Percentiles rank a stretch among this genome's conserved stretches.
phyloP scores from a whole-genome alignment of 2,888 invertebrate species.

The Spialia ferax region DNA sequence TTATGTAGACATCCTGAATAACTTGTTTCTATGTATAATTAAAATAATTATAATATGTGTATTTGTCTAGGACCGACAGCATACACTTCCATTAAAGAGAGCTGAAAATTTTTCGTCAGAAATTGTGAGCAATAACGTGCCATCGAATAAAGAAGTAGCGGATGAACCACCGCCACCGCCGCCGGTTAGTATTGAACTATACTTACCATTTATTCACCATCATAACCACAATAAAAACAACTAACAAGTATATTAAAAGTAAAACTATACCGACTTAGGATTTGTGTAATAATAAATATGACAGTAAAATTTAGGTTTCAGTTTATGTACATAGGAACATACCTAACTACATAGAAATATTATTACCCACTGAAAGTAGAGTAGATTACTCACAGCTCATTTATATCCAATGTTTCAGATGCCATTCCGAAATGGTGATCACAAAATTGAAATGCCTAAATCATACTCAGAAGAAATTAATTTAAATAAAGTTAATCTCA shows the following conservation, averaged over 20 bases:
- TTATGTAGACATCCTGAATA: no score
- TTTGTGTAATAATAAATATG: no score
- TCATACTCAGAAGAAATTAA: slow-evolving; percentile 53
- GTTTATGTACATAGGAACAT: no score
- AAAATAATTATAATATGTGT: slow-evolving; percentile 21
- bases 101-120: slow-evolving; percentile 52
- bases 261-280: no score
- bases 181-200: slow-evolving; percentile 75
- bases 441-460: slow-evolving; percentile 63
- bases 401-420: slow-evolving; percentile 62
- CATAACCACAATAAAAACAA: no score
- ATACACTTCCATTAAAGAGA: slow-evolving; percentile 67
- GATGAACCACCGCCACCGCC: slow-evolving; percentile 87
- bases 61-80: slow-evolving; percentile 71
- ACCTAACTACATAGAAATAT: no score
- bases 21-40: no score
- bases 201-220: not conserved
- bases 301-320: no score
- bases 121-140: slow-evolving; percentile 51
- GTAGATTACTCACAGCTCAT: not conserved
- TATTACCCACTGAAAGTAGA: no score
- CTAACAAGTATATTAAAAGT: no score
- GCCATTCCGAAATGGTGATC: slow-evolving; percentile 65
- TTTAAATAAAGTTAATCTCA: slow-evolving; percentile 59
- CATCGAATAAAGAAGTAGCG: slow-evolving; percentile 48